phyloP scores from a whole-genome alignment of 2,888 invertebrate genomes.

The Sacculina carcini region DNA sequence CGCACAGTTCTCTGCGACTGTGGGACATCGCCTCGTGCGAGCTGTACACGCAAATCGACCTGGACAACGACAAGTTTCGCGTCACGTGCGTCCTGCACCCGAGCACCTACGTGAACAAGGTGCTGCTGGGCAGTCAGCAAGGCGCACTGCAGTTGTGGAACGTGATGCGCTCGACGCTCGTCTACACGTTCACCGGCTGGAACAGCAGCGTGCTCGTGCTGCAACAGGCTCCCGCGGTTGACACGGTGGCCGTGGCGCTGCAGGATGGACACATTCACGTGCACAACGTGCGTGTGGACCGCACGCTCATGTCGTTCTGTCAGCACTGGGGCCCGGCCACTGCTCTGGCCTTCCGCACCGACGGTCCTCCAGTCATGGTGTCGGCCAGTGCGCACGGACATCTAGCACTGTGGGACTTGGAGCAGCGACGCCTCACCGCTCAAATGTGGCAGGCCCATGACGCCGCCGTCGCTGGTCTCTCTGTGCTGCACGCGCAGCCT shows the following conservation, averaged over 20 bases:
- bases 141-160: conserved; percentile 45
- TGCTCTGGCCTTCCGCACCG: conserved; percentile 56
- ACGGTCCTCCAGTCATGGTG: conserved; percentile 60
- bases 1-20: conserved; percentile 41
- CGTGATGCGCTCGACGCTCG: conserved; percentile 41
- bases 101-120: conserved; percentile 75
- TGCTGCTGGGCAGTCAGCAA: conserved; percentile 20
- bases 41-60: conserved; percentile 19
- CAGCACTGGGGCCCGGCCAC: conserved; percentile 83
- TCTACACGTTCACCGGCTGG: conserved; percentile 29
- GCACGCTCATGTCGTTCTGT: conserved; percentile 49
- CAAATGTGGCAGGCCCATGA: conserved; percentile 57
- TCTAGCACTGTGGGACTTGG: conserved; percentile 25
- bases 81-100: conserved; percentile 71
- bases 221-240: conserved; percentile 59
- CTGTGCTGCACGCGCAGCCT: conserved; percentile 66
- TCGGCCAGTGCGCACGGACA: conserved; percentile 49
- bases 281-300: conserved; percentile 62
- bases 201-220: conserved; percentile 37
- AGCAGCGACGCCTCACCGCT: conserved; percentile 40
- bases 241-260: conserved; percentile 70
- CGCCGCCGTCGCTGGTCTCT: conserved; percentile 43
- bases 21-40: conserved; percentile 56
- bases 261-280: conserved; percentile 52
- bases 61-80: conserved; percentile 35